phyloP scores from a whole-genome alignment of 1,140 invertebrate genomes.

The Drosophila obscura region DNA sequence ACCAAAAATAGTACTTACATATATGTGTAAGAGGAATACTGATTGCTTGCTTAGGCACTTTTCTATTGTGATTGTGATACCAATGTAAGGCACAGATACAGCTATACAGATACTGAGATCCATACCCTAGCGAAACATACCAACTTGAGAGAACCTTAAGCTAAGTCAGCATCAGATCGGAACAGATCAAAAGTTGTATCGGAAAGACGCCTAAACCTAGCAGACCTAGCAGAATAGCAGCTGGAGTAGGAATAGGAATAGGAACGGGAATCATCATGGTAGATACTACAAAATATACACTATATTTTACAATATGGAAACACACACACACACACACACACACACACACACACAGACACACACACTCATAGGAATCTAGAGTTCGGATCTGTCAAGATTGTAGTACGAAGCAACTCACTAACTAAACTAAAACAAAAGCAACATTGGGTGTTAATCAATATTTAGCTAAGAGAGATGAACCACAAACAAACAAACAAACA shows the following conservation, averaged over 20 bases:
- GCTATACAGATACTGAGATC: background rate
- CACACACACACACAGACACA: constrained; percentile 28
- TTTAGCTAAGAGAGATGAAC: constrained; percentile 15
- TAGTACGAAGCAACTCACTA: constrained; percentile 25
- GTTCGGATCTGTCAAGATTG: background rate
- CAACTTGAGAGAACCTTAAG: too few relatives aligned
- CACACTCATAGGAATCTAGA: constrained; percentile 21
- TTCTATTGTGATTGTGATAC: constrained; percentile 67
- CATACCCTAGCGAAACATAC: too few relatives aligned
- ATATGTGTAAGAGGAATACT: constrained; percentile 1
- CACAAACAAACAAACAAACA: constrained; percentile 1
- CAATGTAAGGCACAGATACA: constrained; percentile 55
- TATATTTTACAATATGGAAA: constrained; percentile 44
- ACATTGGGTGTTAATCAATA: constrained; percentile 11
- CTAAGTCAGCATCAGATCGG: too few relatives aligned
- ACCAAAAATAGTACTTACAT: background rate
- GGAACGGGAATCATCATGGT: constrained; percentile 34
- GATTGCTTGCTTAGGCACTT: constrained; percentile 57
- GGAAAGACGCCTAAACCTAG: background rate
- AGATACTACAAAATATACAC: constrained; percentile 31
- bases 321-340: constrained; percentile 30
- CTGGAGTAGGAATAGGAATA: constrained; percentile 11
- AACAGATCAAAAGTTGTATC: too few relatives aligned
- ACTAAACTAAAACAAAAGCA: constrained; percentile 12
- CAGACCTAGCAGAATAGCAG: background rate